A percentile compares a stretch with the other conserved stretches of the same genome.
These are phyloP conservation scores for Scaptomyza hsui DNA, from an alignment of 1,140 invertebrate species.

Conservation along the genomic window DNA sequence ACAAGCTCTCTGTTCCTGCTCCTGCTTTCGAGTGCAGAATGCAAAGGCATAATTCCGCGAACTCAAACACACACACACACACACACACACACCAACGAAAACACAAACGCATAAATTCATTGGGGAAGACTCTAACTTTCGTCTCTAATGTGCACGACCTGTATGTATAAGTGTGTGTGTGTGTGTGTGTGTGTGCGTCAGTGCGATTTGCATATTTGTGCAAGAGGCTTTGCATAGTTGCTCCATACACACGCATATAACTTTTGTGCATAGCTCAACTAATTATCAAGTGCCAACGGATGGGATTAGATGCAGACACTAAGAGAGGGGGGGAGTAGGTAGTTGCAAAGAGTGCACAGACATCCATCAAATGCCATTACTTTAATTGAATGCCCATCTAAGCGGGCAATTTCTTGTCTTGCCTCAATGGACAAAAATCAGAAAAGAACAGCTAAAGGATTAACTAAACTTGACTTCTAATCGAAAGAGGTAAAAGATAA, in stretches of 20 bases:
- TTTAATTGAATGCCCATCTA: constrained; percentile 4
- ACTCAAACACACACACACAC: constrained; percentile 12
- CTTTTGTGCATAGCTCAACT: constrained; percentile 44
- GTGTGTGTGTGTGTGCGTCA: constrained; percentile 9
- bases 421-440: background rate
- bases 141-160: constrained; percentile 14
- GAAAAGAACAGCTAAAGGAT: too few species aligned
- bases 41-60: constrained; percentile 18
- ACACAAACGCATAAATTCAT: background rate
- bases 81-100: background rate
- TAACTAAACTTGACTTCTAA: background rate
- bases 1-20: constrained; percentile 24
- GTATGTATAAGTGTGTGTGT: constrained; percentile 5
- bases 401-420: background rate
- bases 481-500: too few species aligned
- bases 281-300: constrained; percentile 20
- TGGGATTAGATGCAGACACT: background rate
- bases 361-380: constrained; percentile 12
- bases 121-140: background rate
- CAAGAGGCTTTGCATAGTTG: constrained; percentile 38
- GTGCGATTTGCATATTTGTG: constrained; percentile 48
- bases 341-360: background rate
- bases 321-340: background rate
- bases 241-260: constrained; percentile 14
- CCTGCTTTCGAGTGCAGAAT: background rate